A percentile compares a stretch with the other conserved stretches of the same genome.
phyloP scores from a whole-genome alignment of 2,888 invertebrate genomes.

The Sceliomorpha sp. region DNA sequence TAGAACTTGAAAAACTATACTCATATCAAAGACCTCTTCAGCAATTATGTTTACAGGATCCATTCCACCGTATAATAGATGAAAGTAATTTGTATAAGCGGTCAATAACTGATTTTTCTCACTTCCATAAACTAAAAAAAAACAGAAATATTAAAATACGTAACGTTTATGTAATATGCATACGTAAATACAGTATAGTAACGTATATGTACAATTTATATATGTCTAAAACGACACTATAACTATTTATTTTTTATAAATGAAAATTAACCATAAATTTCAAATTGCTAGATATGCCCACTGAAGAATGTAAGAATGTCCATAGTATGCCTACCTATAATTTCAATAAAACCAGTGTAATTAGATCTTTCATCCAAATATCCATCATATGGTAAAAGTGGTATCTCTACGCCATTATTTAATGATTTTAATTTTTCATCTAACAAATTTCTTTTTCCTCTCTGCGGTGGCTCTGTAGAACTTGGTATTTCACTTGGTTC shows the following conservation, averaged over 20 bases:
- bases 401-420: conserved; percentile 65
- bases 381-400: conserved; percentile 85
- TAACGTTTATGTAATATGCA: neutral
- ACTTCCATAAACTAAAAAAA: conserved; percentile 80
- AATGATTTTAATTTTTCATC: conserved; percentile 68
- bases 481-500: conserved; percentile 31
- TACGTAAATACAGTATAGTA: no score
- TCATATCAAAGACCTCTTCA: conserved; percentile 80
- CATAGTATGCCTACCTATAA: conserved; percentile 90
- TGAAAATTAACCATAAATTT: no score
- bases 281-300: no score
- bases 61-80: conserved; percentile 87
- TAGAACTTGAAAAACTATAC: conserved; percentile 86
- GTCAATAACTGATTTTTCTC: conserved; percentile 81
- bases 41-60: conserved; percentile 78
- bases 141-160: conserved; percentile 6
- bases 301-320: no score
- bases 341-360: conserved; percentile 92
- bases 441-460: conserved; percentile 61
- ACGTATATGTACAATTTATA: no score
- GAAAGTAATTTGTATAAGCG: conserved; percentile 89
- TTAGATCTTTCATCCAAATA: conserved; percentile 88
- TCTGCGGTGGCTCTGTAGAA: conserved; percentile 47
- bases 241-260: no score
- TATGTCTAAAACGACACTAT: no score